Percentiles rank a stretch among this genome's conserved stretches.
Conservation (phyloP, 2,888 invertebrate genomes). For the Cylindroiulus punctatus region DNA sequence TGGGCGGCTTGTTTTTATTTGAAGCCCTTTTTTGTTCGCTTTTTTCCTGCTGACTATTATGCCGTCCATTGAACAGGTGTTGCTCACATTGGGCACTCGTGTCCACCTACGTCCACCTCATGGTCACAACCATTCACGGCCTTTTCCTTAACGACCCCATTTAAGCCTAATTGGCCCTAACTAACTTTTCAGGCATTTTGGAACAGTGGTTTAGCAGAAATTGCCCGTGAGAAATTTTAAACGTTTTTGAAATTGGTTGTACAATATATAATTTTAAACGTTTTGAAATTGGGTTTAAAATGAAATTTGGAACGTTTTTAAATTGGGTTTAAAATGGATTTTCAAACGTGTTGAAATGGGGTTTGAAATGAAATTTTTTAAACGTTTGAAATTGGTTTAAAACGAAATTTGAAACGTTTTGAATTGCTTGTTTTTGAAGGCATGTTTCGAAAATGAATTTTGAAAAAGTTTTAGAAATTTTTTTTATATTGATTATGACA, state of each 20-base stretch:
- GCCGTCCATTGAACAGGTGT: not conserved
- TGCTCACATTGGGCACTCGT: not conserved
- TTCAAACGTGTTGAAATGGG: no score
- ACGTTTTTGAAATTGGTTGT: not conserved
- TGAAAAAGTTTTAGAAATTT: no score
- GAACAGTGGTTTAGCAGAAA: not conserved
- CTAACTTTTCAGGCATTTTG: not conserved
- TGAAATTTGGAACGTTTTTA: no score
- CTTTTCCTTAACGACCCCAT: not conserved
- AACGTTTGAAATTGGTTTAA: no score
- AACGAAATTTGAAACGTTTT: no score
- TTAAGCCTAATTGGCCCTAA: not conserved
- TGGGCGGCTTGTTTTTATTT: constrained; percentile 29
- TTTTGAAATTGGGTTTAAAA: not conserved
- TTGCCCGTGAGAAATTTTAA: not conserved
- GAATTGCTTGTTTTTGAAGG: no score
- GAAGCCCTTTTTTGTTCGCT: not conserved
- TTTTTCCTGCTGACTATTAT: not conserved
- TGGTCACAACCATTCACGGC: not conserved
- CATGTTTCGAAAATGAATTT: no score
- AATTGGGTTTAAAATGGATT: no score
- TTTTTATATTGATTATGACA: no score
- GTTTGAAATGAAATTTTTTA: no score
- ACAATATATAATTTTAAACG: not conserved
- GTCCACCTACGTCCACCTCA: not conserved